phyloP scores from a whole-genome alignment of 2,888 invertebrate genomes.

The Dugesia japonica region DNA sequence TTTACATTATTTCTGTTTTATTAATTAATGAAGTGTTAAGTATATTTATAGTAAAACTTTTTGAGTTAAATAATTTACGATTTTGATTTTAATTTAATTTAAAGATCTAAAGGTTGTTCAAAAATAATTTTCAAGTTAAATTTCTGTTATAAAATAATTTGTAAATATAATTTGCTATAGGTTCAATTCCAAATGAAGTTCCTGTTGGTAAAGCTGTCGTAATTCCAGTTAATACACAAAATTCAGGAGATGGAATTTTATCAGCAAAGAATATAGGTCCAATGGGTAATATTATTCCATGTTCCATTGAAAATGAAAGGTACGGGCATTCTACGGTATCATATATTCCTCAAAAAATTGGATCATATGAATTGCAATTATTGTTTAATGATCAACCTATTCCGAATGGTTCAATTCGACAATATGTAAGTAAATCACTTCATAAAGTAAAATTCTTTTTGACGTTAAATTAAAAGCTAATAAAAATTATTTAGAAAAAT shows the following conservation, averaged over 20 bases:
- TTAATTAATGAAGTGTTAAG: too few relatives aligned
- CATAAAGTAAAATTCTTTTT: too few relatives aligned
- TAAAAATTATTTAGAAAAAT: too few relatives aligned
- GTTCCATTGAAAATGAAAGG: constrained; percentile 1
- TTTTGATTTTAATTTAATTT: too few relatives aligned
- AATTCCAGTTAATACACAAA: constrained; percentile 58
- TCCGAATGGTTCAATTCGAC: background rate
- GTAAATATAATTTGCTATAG: background rate
- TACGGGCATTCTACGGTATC: background rate
- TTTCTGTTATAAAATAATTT: too few relatives aligned
- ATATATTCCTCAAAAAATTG: background rate
- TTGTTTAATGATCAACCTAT: background rate
- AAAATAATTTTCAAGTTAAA: too few relatives aligned
- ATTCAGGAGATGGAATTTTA: constrained; percentile 58
- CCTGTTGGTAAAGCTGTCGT: background rate
- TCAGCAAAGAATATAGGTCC: constrained; percentile 33
- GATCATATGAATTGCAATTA: background rate
- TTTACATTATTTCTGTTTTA: too few relatives aligned
- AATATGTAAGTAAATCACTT: background rate
- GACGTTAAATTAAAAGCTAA: too few relatives aligned
- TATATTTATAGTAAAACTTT: too few relatives aligned
- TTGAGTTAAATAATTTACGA: too few relatives aligned
- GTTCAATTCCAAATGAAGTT: background rate
- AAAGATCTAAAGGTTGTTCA: too few relatives aligned
- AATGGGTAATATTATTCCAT: background rate